A percentile compares a stretch with the other conserved stretches of the same genome.
These are phyloP conservation scores for Chelonia mydas DNA, from an alignment of 2,797 vertebrate genomes.

Conservation along the genomic window DNA sequence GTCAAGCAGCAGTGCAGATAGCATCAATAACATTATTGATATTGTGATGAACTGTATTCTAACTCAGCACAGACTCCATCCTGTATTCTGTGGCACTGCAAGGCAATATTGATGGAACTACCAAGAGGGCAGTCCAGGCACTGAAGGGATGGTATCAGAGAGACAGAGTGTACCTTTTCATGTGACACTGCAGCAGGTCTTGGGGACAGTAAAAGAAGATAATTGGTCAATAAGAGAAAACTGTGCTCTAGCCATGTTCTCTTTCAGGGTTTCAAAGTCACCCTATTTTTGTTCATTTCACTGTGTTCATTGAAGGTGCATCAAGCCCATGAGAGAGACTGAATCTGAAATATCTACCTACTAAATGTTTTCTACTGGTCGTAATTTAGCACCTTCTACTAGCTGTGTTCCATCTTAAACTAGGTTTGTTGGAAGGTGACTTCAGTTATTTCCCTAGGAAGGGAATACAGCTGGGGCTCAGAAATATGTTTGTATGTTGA, in stretches of 20 bases:
- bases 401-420: not conserved
- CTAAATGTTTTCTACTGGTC: not conserved
- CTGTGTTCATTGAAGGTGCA: not conserved
- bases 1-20: not conserved
- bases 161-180: not conserved
- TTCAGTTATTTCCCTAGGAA: not conserved
- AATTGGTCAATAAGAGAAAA: fast-evolving
- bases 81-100: not conserved
- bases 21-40: not conserved
- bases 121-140: not conserved
- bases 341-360: not conserved
- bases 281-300: not conserved
- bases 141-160: not conserved
- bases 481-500: not conserved
- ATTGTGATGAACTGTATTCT: not conserved
- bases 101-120: fast-evolving
- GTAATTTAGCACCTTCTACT: not conserved
- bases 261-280: not conserved
- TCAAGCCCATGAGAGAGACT: not conserved
- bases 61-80: not conserved
- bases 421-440: not conserved
- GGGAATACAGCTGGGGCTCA: fast-evolving
- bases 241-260: not conserved
- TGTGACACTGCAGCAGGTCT: fast-evolving
- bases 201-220: not conserved